Conservation (phyloP, 1,140 invertebrate genomes). For the Brachionus manjavacas region DNA sequence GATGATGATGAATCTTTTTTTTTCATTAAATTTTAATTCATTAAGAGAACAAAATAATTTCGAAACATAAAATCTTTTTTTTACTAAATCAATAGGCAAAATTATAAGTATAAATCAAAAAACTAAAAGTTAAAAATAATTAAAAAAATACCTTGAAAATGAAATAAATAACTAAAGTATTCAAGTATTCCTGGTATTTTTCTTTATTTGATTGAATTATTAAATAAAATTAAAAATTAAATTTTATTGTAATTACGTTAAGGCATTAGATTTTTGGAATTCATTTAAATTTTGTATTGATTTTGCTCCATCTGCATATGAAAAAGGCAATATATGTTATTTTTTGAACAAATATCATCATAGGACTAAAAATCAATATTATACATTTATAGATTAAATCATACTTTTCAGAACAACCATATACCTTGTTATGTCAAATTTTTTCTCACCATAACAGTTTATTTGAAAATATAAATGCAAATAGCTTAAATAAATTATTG, state of each 20-base stretch:
- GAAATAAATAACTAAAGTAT: constrained; percentile 43
- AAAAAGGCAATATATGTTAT: constrained; percentile 85
- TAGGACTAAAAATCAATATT: constrained; percentile 62
- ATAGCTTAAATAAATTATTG: constrained; percentile 4
- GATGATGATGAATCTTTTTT: no score
- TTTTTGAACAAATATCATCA: constrained; percentile 94
- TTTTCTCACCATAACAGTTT: constrained; percentile 78
- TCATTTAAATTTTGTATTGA: background rate
- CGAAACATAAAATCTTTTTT: background rate
- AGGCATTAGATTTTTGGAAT: background rate
- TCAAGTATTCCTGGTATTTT: background rate
- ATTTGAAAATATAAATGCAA: constrained; percentile 52
- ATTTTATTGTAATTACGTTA: background rate
- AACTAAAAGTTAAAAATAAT: background rate
- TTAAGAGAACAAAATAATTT: background rate
- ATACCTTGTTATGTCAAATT: constrained; percentile 81
- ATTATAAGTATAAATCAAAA: background rate
- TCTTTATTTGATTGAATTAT: background rate
- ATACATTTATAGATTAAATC: background rate
- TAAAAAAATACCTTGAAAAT: constrained; percentile 42
- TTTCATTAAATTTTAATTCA: no score
- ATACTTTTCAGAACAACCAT: background rate
- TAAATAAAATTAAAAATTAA: background rate
- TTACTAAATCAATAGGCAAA: no score
- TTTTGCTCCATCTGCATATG: constrained; percentile 73